A percentile compares a stretch with the other conserved stretches of the same genome.
Evolutionary conservation across 2,113 vertebrate genomes (phyloP).

Genomic region (Gobius niger): DNA sequence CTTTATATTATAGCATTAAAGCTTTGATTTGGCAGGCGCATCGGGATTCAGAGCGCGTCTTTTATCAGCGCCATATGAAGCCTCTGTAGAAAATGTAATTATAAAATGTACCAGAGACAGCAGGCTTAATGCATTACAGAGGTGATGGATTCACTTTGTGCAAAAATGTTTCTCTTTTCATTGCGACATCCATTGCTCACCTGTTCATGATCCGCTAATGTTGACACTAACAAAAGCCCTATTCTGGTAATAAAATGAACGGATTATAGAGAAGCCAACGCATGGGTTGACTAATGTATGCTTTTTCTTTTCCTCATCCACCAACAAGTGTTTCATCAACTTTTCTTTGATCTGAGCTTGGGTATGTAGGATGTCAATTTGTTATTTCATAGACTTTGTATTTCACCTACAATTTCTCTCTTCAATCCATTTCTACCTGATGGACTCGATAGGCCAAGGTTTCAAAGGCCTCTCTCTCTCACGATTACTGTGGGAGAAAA

Average conservation of each 20-base stretch:
- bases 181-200: constrained; percentile 1
- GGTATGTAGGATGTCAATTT: too few relatives aligned
- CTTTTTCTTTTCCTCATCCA: neutral
- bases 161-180: neutral
- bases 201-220: neutral
- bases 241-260: neutral
- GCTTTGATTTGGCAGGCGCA: neutral
- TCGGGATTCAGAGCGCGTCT: neutral
- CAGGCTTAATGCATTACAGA: constrained; percentile 3
- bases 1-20: neutral
- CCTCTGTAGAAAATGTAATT: constrained; percentile 5
- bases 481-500: too few relatives aligned
- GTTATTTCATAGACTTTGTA: too few relatives aligned
- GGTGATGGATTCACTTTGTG: constrained; percentile 1
- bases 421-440: too few relatives aligned
- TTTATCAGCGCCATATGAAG: neutral
- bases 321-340: too few relatives aligned
- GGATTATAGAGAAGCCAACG: neutral
- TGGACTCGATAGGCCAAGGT: too few relatives aligned
- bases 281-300: neutral
- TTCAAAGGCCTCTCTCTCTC: too few relatives aligned
- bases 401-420: too few relatives aligned
- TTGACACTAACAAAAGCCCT: constrained; percentile 4
- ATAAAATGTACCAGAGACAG: neutral
- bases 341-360: too few relatives aligned